Conservation (phyloP, 2,888 invertebrate species). For the Acrobasis consociella region DNA sequence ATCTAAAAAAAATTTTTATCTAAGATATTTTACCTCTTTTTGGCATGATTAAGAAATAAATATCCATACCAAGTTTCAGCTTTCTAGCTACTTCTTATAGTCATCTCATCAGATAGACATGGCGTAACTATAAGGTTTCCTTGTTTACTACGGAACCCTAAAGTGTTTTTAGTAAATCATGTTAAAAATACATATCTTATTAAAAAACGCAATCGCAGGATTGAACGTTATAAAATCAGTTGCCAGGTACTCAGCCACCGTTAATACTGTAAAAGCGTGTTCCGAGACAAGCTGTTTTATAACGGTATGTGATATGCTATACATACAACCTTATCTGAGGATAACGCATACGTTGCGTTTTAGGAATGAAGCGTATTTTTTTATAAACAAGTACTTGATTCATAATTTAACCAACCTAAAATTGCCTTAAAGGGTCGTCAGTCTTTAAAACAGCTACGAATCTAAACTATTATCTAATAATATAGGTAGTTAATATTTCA, state of each 20-base stretch:
- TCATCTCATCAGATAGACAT: too few relatives aligned
- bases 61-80: too few relatives aligned
- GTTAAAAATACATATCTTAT: background rate
- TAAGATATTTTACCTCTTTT: too few relatives aligned
- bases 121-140: too few relatives aligned
- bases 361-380: background rate
- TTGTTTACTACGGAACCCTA: too few relatives aligned
- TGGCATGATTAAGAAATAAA: too few relatives aligned
- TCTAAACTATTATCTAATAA: too few relatives aligned
- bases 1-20: too few relatives aligned
- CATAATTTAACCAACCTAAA: background rate
- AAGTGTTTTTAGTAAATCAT: background rate
- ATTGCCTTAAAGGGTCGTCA: too few relatives aligned
- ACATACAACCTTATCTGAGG: slow-evolving; percentile 16
- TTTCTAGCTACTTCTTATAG: too few relatives aligned
- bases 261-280: slow-evolving; percentile 20
- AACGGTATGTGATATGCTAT: slow-evolving; percentile 15
- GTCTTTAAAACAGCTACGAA: too few relatives aligned
- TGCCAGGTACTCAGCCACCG: slow-evolving; percentile 8
- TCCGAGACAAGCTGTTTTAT: slow-evolving; percentile 17
- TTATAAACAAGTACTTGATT: background rate
- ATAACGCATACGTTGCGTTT: background rate
- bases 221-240: slow-evolving; percentile 9
- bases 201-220: slow-evolving; percentile 4
- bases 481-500: too few relatives aligned